Evolutionary conservation across 2,797 vertebrate species (phyloP).

Genomic region (Garrulus glandarius): DNA sequence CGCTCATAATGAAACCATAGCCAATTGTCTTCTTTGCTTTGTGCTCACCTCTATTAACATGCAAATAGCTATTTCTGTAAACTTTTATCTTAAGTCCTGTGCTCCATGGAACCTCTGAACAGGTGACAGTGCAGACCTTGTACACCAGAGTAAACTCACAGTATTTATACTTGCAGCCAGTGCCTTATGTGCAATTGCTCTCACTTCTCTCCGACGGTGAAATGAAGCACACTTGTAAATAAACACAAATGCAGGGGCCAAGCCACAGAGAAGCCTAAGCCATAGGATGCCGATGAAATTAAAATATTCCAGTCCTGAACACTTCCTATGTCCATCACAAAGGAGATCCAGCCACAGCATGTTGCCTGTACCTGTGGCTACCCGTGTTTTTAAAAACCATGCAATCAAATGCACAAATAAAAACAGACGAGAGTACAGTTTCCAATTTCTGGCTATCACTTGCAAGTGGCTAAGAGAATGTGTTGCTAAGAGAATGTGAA

Average conservation of each 20-base stretch:
- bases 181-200: background rate
- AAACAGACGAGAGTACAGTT: background rate
- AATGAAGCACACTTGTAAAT: background rate
- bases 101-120: background rate
- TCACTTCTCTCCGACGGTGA: background rate
- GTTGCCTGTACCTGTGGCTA: background rate
- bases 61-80: background rate
- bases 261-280: background rate
- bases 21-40: background rate
- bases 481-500: conserved; percentile 52
- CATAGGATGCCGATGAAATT: background rate
- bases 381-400: background rate
- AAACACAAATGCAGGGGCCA: background rate
- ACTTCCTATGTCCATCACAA: background rate
- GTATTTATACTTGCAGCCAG: background rate
- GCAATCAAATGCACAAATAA: background rate
- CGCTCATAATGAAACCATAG: background rate
- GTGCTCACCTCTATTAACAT: background rate
- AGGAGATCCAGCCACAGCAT: background rate
- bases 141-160: background rate
- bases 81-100: background rate
- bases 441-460: background rate
- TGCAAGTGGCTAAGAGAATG: background rate
- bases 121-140: background rate
- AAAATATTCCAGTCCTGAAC: background rate